Conservation (phyloP, 2,797 vertebrate species). For the Poecilia picta region DNA sequence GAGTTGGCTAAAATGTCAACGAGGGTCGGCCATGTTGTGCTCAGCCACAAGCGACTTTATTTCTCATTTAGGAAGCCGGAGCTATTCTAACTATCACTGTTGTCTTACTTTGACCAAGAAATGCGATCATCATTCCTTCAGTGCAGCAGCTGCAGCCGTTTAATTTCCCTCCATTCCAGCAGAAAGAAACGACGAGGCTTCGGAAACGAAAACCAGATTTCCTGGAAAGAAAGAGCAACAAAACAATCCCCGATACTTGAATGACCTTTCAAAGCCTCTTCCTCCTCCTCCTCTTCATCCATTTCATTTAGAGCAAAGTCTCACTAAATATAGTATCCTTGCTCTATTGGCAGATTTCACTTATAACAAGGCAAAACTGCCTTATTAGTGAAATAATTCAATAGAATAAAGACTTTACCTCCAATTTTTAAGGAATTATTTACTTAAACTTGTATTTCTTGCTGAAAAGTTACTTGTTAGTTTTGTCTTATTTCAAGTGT, state of each 20-base stretch:
- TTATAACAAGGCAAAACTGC: too few relatives aligned
- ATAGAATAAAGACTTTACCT: too few relatives aligned
- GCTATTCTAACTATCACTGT: neutral
- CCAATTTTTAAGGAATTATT: too few relatives aligned
- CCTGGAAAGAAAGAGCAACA: neutral
- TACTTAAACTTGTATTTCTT: too few relatives aligned
- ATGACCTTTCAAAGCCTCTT: neutral
- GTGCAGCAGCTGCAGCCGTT: neutral
- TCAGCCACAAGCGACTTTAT: neutral
- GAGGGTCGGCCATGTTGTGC: neutral
- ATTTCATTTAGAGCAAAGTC: neutral
- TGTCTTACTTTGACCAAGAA: neutral
- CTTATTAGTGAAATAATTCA: too few relatives aligned
- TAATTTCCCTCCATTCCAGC: neutral
- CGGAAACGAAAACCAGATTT: neutral
- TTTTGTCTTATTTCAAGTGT: too few relatives aligned
- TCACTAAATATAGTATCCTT: too few relatives aligned
- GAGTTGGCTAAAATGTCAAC: neutral
- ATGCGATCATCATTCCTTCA: neutral
- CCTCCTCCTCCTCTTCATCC: neutral
- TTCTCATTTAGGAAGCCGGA: neutral
- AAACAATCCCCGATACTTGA: neutral
- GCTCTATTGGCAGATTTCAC: too few relatives aligned
- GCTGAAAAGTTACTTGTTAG: too few relatives aligned
- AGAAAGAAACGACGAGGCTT: neutral